phyloP scores from a whole-genome alignment of 23 tunicate species.

The Oikopleura albicans region DNA sequence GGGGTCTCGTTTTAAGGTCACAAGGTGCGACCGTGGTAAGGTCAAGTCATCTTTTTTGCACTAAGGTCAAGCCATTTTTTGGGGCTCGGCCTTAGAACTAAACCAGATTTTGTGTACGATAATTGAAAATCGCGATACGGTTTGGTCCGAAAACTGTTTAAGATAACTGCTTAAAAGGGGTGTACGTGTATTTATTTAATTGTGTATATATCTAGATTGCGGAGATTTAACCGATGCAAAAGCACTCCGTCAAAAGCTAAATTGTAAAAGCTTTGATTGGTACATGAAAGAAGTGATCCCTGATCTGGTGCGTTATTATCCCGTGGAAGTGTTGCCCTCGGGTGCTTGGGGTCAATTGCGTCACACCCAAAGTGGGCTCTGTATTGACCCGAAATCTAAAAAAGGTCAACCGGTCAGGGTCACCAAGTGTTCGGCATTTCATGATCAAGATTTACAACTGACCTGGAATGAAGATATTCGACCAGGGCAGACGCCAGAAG shows the following conservation, averaged over 20 bases:
- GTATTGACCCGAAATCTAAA: neutral
- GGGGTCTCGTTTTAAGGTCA: too few relatives aligned
- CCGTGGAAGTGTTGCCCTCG: slow-evolving; percentile 32
- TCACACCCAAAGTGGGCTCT: slow-evolving; percentile 18
- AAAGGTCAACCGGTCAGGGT: slow-evolving; percentile 25
- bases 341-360: slow-evolving; percentile 58
- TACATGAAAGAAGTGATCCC: slow-evolving; percentile 53
- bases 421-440: neutral
- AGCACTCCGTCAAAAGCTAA: slow-evolving; percentile 23
- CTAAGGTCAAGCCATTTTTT: too few relatives aligned
- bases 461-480: slow-evolving; percentile 63
- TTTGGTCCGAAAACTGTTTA: too few relatives aligned
- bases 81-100: too few relatives aligned
- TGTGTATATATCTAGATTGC: slow-evolving; percentile 7
- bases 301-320: slow-evolving; percentile 50
- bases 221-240: slow-evolving; percentile 38
- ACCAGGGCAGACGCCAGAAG: slow-evolving; percentile 25
- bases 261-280: slow-evolving; percentile 63
- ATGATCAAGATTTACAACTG: slow-evolving; percentile 16
- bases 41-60: too few relatives aligned
- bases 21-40: too few relatives aligned
- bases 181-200: too few relatives aligned
- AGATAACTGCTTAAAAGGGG: too few relatives aligned
- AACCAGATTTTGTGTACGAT: too few relatives aligned
- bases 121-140: too few relatives aligned